Evolutionary conservation across 2,113 vertebrate genomes (phyloP), one percentile per base, ranked within the genome.

Genomic region (Phalacrocorax pelagicus): DNA sequence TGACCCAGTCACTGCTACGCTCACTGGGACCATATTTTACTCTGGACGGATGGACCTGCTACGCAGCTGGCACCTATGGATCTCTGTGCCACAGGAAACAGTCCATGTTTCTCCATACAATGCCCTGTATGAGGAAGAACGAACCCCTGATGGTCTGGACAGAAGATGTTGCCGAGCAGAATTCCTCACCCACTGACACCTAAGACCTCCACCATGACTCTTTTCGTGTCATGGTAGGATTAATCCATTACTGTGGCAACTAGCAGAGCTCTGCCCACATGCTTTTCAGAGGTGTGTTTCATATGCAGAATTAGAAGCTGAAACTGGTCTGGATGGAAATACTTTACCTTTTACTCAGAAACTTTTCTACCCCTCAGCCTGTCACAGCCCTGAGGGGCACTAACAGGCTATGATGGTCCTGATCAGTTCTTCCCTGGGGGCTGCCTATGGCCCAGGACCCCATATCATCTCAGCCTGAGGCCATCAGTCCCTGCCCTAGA

Each of bases 91-190:
- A 8, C 34, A 26, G 65, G 15, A 44, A 82, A 44, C 12, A 15
- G 10, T 1, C 12, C 40, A 8, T 1, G 0, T 3, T 22, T 23
- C 77, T 81, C 19, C 6, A 0, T 19, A 24, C 10, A 52, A 5
- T 8, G 5, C 8, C 17, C 23, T 59, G 1, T 0, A 11, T 19
- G 22, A 46, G 38, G 36, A 36, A 44, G 36, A 58, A 42, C 3
- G 2, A 80, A 47, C 9, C 18, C 40, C 16, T 2, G 36, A 24
- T 14, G 12, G 52, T 42, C 58, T 66, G 47, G 20, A 38, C 38
- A 71, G 24, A 67, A 67, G 29, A 42, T 30, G 18, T 51, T 77
- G 63, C 47, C 11, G 4, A 52, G 38, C 23, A 69, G 52, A 72
- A 38, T 19, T 63, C 52, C 36, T 85, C 36, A 57, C 11, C 47